These are phyloP conservation scores for Takifugu bimaculatus DNA, from an alignment of 2,113 vertebrate species.

Conservation along the genomic window DNA sequence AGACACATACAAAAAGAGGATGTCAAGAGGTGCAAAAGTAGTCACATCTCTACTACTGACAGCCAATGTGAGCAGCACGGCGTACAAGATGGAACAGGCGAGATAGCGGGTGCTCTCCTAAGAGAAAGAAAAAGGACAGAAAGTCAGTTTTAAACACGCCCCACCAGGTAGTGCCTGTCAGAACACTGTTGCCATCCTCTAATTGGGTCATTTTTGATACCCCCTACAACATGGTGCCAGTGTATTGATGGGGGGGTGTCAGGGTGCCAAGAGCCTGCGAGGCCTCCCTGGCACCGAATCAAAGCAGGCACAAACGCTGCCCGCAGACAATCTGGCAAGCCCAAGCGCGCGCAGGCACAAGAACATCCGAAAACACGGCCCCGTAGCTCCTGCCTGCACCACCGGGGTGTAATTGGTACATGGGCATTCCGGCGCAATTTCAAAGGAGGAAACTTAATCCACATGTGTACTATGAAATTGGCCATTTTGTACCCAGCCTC, in stretches of 20 bases:
- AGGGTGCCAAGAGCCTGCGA: slow-evolving; percentile 67
- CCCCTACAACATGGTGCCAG: slow-evolving; percentile 62
- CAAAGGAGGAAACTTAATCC: slow-evolving; percentile 75
- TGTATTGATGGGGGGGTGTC: slow-evolving; percentile 63
- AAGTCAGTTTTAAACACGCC: slow-evolving; percentile 55
- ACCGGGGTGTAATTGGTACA: slow-evolving; percentile 71
- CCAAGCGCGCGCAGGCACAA: slow-evolving; percentile 56
- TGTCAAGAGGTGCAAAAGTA: slow-evolving; percentile 47
- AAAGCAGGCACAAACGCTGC: slow-evolving; percentile 68
- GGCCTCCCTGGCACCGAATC: slow-evolving; percentile 71
- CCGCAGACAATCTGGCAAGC: slow-evolving; percentile 71
- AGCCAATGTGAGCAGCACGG: slow-evolving; percentile 13
- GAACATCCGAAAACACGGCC: slow-evolving; percentile 66
- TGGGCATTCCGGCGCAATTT: slow-evolving; percentile 66
- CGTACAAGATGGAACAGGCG: slow-evolving; percentile 9
- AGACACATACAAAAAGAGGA: slow-evolving; percentile 41
- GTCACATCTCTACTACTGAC: slow-evolving; percentile 47
- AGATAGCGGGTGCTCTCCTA: slow-evolving; percentile 3
- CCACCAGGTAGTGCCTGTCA: slow-evolving; percentile 74
- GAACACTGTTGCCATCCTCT: slow-evolving; percentile 70
- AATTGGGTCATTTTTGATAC: slow-evolving; percentile 78
- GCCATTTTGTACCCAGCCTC: slow-evolving; percentile 68
- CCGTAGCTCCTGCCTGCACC: slow-evolving; percentile 57
- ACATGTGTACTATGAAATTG: slow-evolving; percentile 81
- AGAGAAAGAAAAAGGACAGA: slow-evolving; percentile 9